Conservation (phyloP, 1,140 invertebrate species). For the Lanistes nyassanus region DNA sequence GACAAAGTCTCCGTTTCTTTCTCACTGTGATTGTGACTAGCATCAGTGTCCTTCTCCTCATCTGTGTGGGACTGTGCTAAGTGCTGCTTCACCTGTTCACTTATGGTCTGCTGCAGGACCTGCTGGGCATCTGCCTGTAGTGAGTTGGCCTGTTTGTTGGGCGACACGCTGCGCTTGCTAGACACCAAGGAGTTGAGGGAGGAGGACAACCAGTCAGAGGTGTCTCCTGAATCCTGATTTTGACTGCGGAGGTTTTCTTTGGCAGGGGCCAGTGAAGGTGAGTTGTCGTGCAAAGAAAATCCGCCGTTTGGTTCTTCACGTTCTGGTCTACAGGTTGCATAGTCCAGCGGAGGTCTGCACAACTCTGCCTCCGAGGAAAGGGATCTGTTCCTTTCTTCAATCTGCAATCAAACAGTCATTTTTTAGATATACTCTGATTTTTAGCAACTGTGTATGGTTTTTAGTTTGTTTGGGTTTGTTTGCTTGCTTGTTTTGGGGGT, state of each 20-base stretch:
- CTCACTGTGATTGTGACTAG: constrained; percentile 18
- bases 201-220: constrained; percentile 47
- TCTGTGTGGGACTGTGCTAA: constrained; percentile 24
- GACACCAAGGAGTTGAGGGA: constrained; percentile 22
- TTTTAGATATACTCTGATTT: too few species aligned
- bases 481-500: too few species aligned
- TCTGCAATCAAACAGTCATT: not conserved
- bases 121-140: constrained; percentile 35
- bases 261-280: not conserved
- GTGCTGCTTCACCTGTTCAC: constrained; percentile 35
- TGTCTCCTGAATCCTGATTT: constrained; percentile 30
- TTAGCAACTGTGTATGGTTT: too few species aligned
- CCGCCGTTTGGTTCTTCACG: not conserved
- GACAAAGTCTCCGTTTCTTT: constrained; percentile 29
- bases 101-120: constrained; percentile 45
- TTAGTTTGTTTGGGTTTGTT: too few species aligned
- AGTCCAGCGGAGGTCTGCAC: not conserved
- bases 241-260: not conserved
- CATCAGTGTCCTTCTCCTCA: constrained; percentile 27
- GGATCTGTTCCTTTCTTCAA: constrained; percentile 15
- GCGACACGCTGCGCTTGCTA: not conserved
- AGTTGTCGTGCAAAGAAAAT: constrained; percentile 4
- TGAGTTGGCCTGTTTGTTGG: constrained; percentile 8
- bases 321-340: not conserved
- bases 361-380: not conserved